These are phyloP conservation scores for Tholera decimalis DNA, from an alignment of 2,888 invertebrate genomes.

Conservation along the genomic window DNA sequence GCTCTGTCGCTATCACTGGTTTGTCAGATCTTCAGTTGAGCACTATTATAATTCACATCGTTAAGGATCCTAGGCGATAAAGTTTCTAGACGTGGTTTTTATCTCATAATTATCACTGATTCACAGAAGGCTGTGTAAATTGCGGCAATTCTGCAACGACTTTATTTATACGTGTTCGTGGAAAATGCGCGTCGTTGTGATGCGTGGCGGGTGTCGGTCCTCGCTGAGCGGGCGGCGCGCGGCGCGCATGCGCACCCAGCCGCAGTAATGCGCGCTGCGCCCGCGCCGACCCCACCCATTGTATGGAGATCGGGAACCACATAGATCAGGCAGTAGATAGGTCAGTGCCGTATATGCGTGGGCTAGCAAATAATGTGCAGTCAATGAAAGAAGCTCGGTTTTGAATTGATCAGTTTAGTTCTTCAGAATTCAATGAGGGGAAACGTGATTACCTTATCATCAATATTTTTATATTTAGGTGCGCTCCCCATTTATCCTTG, in stretches of 20 bases:
- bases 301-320: conserved; percentile 78
- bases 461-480: too few species aligned
- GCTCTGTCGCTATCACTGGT: conserved; percentile 17
- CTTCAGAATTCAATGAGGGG: too few species aligned
- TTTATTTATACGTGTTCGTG: conserved; percentile 65
- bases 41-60: conserved; percentile 54
- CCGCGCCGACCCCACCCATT: conserved; percentile 74
- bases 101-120: conserved; percentile 63
- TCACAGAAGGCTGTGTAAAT: conserved; percentile 64
- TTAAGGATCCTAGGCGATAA: conserved; percentile 54
- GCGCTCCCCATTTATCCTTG: too few species aligned
- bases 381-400: conserved; percentile 8
- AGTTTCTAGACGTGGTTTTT: conserved; percentile 52
- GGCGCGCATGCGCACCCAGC: conserved; percentile 62
- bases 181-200: conserved; percentile 64
- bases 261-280: conserved; percentile 66
- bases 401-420: conserved; percentile 10
- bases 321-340: conserved; percentile 57
- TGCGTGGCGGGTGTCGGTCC: conserved; percentile 66
- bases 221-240: conserved; percentile 39
- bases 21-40: conserved; percentile 27
- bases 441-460: too few species aligned
- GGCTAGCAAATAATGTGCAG: conserved; percentile 2
- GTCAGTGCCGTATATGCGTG: conserved; percentile 35
- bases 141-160: conserved; percentile 59